Percentiles rank a stretch among this genome's conserved stretches.
These are phyloP conservation scores for Helogale parvula DNA, from an alignment of 2,113 vertebrate genomes.

Conservation along the genomic window DNA sequence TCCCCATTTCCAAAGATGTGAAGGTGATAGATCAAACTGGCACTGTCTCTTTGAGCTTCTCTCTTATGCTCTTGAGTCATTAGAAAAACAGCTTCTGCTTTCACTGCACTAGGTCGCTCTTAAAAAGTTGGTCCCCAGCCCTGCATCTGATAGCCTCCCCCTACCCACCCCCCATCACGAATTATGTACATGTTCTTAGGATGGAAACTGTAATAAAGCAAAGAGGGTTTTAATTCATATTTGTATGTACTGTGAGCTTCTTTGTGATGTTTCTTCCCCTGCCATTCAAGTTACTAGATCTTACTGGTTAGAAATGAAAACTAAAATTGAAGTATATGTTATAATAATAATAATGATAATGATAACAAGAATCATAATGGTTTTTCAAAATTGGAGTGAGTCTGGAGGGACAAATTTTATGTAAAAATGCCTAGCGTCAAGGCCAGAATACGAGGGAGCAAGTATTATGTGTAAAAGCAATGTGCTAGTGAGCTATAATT, in stretches of 20 bases:
- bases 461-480: conserved; percentile 18
- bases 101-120: not conserved
- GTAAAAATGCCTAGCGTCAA: not conserved
- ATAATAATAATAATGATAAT: not conserved
- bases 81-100: conserved; percentile 46
- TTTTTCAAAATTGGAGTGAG: not conserved
- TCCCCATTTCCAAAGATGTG: not conserved
- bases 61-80: conserved; percentile 37
- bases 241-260: conserved; percentile 62
- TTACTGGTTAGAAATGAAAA: conserved; percentile 58
- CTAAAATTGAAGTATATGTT: conserved; percentile 31
- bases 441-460: conserved; percentile 52
- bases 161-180: conserved; percentile 60
- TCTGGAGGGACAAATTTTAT: not conserved
- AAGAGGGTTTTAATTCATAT: conserved; percentile 71
- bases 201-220: conserved; percentile 71
- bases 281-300: not conserved
- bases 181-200: conserved; percentile 75
- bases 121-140: conserved; percentile 48
- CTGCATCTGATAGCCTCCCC: conserved; percentile 24
- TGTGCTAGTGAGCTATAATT: conserved; percentile 44
- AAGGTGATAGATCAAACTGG: conserved; percentile 15
- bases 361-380: not conserved
- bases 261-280: conserved; percentile 59
- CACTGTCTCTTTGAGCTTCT: conserved; percentile 5